Percentiles rank a stretch among this genome's conserved stretches.
Evolutionary conservation across 2,888 invertebrate species (phyloP).

Genomic region (Apocheima hispidaria): DNA sequence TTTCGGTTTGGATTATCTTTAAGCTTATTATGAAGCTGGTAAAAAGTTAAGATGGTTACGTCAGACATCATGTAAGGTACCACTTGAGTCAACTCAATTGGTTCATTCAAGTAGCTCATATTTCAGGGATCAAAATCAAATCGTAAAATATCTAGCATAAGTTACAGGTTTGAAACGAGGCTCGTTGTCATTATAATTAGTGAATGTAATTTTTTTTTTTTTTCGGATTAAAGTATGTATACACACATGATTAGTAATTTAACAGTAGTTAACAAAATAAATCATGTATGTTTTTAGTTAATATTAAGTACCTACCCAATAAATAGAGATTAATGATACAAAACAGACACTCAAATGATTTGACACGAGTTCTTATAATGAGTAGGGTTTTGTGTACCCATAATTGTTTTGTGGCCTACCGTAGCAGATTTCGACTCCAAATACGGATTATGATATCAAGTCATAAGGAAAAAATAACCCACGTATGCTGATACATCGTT

Average conservation of each 20-base stretch:
- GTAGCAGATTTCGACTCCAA: constrained; percentile 51
- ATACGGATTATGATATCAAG: constrained; percentile 56
- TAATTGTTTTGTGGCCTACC: constrained; percentile 52
- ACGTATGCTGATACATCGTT: constrained; percentile 42
- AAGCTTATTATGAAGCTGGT: constrained; percentile 32
- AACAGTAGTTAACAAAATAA: too few species aligned
- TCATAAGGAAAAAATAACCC: constrained; percentile 29
- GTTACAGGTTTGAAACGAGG: too few species aligned
- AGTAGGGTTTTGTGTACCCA: too few species aligned
- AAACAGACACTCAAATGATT: constrained; percentile 43
- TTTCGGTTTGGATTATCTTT: constrained; percentile 37
- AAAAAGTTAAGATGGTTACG: constrained; percentile 38
- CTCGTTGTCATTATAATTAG: too few species aligned
- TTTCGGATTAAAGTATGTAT: too few species aligned
- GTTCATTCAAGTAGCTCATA: constrained; percentile 23
- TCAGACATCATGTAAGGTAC: constrained; percentile 30
- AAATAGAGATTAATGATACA: constrained; percentile 36
- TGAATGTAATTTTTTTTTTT: too few species aligned
- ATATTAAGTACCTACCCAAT: constrained; percentile 2
- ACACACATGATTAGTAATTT: not conserved
- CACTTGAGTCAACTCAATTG: constrained; percentile 26
- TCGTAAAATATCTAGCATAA: constrained; percentile 2
- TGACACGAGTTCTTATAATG: constrained; percentile 39
- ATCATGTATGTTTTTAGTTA: too few species aligned
- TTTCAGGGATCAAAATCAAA: constrained; percentile 17